Evolutionary conservation across 92 coral and sea anemone species (phyloP).

Genomic region (Epizoanthus illoricatus): DNA sequence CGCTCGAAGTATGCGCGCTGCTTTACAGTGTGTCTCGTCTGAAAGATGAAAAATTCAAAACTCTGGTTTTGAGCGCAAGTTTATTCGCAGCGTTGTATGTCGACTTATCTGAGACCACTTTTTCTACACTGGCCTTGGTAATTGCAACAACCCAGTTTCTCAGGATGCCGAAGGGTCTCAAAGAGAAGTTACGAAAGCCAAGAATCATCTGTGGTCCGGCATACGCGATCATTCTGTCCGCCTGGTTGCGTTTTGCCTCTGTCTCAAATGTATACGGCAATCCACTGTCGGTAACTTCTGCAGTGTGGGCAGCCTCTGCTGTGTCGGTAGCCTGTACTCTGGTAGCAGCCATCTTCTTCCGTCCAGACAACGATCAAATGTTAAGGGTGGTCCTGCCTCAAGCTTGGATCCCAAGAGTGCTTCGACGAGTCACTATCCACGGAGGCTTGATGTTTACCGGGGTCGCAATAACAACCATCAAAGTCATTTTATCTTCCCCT

Average conservation of each 20-base stretch:
- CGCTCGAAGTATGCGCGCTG: slow-evolving; percentile 9
- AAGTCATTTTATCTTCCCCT: background rate
- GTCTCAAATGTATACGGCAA: background rate
- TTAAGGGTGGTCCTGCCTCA: slow-evolving; percentile 42
- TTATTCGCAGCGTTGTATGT: slow-evolving; percentile 6
- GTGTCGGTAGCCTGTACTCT: slow-evolving; percentile 39
- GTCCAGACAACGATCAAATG: slow-evolving; percentile 56
- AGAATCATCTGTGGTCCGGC: slow-evolving; percentile 60
- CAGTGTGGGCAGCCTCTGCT: background rate
- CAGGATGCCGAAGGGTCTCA: slow-evolving; percentile 45
- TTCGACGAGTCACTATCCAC: slow-evolving; percentile 31
- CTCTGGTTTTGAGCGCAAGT: slow-evolving; percentile 22
- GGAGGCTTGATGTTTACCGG: slow-evolving; percentile 39
- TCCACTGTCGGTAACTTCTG: slow-evolving; percentile 1
- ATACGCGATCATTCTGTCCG: slow-evolving; percentile 39
- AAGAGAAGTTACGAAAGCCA: slow-evolving; percentile 29
- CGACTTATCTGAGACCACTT: slow-evolving; percentile 30
- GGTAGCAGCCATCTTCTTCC: slow-evolving; percentile 56
- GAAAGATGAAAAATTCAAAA: slow-evolving; percentile 33
- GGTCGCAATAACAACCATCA: slow-evolving; percentile 1
- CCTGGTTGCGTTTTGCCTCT: slow-evolving; percentile 28
- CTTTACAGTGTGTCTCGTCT: background rate
- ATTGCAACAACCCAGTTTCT: slow-evolving; percentile 58
- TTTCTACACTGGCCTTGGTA: slow-evolving; percentile 30
- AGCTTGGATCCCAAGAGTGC: slow-evolving; percentile 39